Base-by-base conservation (phyloP, 2,797 vertebrate genomes). In the Salmo trutta region DNA sequence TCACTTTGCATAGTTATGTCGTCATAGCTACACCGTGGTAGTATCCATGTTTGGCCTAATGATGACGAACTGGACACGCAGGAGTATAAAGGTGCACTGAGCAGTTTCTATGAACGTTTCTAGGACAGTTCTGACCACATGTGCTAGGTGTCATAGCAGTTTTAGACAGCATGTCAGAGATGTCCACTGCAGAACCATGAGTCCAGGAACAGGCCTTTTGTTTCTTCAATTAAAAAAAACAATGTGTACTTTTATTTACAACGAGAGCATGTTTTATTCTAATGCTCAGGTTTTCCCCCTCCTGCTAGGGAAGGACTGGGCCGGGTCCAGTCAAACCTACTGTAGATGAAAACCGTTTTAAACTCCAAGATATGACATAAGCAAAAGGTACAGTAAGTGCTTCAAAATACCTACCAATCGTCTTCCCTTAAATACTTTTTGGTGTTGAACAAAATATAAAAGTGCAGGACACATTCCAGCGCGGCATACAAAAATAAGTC, bases 401-500 rank as follows among this genome's bases (percentile, higher is more conserved):
- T 10, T 47, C 41, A 47, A 47, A 47, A 47, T 3, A 47, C 41
- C 52, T 47, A 68, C 75, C 29, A 4, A 16, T 74, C 4, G 54
- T 33, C 64, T 74, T 67, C 76, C 10, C 79, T 51, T 54, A 75
- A 71, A 82, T 77, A 80, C 69, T 2, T 47, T 1, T 47, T 10
- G 8, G 36, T 52, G 72, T 71, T 77, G 33, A 79, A 92, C n/a
- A 92, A 94, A 94, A 94, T 95, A 94, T 97, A 98, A 98, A 98
- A 98, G 97, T 99, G 97, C 96, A 96, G 94, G 91, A 97, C 94
- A 94, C 93, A 94, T 94, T 95, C 95, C 41, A 92, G 89, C 89
- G 92, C 85, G 79, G 80, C 84, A 81, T 78, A 87, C 74, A 95
- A 93, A 87, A 91, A 92, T 89, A 95, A 92, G 92, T 87, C 65